Percentiles rank a stretch among this genome's conserved stretches.
Conservation (phyloP, 2,113 vertebrate species). For the Phyllopteryx taeniolatus region DNA sequence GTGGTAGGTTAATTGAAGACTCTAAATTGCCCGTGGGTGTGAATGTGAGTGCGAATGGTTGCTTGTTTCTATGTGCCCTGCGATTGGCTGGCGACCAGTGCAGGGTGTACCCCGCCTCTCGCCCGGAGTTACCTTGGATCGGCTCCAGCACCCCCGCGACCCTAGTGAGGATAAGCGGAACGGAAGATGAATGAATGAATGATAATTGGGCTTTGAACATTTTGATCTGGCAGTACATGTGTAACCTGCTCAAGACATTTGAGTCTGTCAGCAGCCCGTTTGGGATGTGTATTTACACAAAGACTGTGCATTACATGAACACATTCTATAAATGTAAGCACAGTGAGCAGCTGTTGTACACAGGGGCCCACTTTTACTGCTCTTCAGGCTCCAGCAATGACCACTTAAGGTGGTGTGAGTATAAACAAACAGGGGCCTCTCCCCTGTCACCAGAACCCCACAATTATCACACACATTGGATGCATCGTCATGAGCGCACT, state of each 20-base stretch:
- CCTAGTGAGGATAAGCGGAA: too few relatives aligned
- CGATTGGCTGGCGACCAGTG: too few relatives aligned
- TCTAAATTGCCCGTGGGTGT: too few relatives aligned
- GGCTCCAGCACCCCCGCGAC: too few relatives aligned
- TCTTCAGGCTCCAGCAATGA: constrained; percentile 29
- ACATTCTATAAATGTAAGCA: constrained; percentile 48
- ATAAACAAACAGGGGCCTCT: constrained; percentile 64
- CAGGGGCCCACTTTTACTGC: constrained; percentile 36
- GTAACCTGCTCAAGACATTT: constrained; percentile 2
- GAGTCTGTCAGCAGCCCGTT: constrained; percentile 33
- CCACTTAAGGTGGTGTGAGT: constrained; percentile 56
- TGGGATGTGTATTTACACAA: constrained; percentile 45
- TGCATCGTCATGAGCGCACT: constrained; percentile 40
- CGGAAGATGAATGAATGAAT: too few relatives aligned
- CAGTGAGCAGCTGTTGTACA: constrained; percentile 52
- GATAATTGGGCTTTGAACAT: neutral
- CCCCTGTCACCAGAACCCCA: constrained; percentile 35
- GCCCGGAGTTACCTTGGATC: too few relatives aligned
- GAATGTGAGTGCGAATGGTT: neutral
- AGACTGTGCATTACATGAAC: constrained; percentile 48
- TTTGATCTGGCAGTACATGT: constrained; percentile 28
- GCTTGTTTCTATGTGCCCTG: too few relatives aligned
- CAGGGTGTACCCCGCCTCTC: too few relatives aligned
- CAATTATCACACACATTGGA: constrained; percentile 32
- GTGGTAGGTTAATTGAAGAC: too few relatives aligned